These are phyloP conservation scores for Dynastes maya DNA, from an alignment of 2,888 invertebrate species.

Conservation along the genomic window DNA sequence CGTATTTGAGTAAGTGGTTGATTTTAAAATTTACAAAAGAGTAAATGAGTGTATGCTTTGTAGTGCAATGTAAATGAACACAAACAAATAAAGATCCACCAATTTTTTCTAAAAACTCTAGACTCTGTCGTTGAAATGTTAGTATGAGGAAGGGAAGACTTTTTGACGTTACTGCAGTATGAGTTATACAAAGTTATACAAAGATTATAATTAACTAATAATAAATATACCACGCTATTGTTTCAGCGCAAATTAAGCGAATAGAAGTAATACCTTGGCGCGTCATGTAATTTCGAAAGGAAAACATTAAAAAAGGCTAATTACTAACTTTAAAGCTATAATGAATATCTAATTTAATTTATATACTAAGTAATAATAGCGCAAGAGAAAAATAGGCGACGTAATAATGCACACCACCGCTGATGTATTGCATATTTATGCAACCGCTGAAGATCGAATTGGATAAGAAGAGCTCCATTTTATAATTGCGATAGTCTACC, in stretches of 20 bases:
- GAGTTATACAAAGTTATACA: background rate
- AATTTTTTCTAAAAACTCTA: too few relatives aligned
- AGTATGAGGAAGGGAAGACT: too few relatives aligned
- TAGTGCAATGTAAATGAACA: too few relatives aligned
- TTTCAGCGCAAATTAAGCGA: background rate
- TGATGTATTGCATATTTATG: conserved; percentile 5
- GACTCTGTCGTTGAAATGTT: too few relatives aligned
- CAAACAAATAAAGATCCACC: too few relatives aligned
- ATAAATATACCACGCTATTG: background rate
- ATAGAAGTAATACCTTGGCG: background rate
- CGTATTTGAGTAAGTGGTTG: too few relatives aligned
- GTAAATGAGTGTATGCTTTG: too few relatives aligned
- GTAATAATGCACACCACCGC: conserved; percentile 14
- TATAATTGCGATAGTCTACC: background rate
- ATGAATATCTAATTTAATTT: conserved; percentile 34
- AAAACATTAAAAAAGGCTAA: background rate
- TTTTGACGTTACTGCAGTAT: background rate
- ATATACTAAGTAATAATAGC: conserved; percentile 19
- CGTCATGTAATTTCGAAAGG: background rate
- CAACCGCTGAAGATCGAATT: background rate
- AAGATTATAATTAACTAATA: conserved; percentile 6
- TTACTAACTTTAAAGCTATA: conserved; percentile 15
- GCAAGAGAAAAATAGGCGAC: conserved; percentile 14
- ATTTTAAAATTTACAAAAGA: too few relatives aligned
- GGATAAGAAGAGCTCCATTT: conserved; percentile 1